Evolutionary conservation across 1,140 invertebrate genomes (phyloP).

Genomic region (Drosophila sp.): DNA sequence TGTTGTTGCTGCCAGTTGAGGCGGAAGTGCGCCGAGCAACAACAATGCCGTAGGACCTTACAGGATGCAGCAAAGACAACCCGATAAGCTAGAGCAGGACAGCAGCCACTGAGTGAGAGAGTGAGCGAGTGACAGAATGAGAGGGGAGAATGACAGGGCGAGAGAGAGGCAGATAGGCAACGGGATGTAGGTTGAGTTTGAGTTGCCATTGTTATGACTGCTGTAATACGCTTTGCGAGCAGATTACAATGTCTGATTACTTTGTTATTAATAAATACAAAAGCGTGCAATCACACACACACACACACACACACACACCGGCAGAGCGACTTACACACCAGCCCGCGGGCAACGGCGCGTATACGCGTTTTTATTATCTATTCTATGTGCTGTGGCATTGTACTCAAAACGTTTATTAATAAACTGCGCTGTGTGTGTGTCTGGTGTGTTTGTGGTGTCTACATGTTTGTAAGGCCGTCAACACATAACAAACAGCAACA

Average conservation of each 20-base stretch:
- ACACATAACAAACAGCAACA: conserved; percentile 19
- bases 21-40: conserved; percentile 62
- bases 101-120: too few species aligned
- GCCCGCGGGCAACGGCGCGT: conserved; percentile 40
- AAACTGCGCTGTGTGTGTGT: conserved; percentile 10
- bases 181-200: conserved; percentile 32
- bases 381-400: conserved; percentile 41
- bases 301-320: conserved; percentile 11
- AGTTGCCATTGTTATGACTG: conserved; percentile 77
- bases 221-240: conserved; percentile 76
- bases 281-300: conserved; percentile 54
- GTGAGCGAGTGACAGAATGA: conserved; percentile 22
- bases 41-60: conserved; percentile 39
- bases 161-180: conserved; percentile 5
- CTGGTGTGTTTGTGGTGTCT: not conserved
- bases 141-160: conserved; percentile 24
- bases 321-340: conserved; percentile 9
- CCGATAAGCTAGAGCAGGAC: conserved; percentile 46
- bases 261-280: conserved; percentile 83
- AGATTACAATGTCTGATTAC: conserved; percentile 83
- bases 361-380: conserved; percentile 73
- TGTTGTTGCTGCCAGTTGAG: conserved; percentile 63
- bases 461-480: conserved; percentile 15
- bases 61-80: conserved; percentile 48
- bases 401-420: conserved; percentile 62